Percentiles rank a stretch among this genome's conserved stretches.
Conservation (phyloP, 2,113 vertebrate genomes). For the Lathamus discolor region DNA sequence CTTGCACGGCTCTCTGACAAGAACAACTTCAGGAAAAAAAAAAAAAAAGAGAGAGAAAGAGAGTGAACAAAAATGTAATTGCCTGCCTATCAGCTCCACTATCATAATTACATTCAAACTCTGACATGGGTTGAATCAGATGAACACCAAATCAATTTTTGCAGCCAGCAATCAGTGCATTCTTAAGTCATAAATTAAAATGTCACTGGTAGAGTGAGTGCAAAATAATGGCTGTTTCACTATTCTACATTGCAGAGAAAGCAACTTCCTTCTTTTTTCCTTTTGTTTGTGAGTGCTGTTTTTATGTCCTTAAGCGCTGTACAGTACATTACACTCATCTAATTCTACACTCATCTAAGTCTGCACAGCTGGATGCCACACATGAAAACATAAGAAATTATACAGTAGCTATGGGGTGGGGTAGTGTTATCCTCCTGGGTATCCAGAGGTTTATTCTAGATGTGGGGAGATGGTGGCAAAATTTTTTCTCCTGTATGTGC, state of each 20-base stretch:
- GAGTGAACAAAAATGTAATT: conserved; percentile 74
- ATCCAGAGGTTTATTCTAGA: not conserved
- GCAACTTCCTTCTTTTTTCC: not conserved
- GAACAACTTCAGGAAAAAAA: conserved; percentile 22
- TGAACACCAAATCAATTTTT: conserved; percentile 78
- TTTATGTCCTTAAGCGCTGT: not conserved
- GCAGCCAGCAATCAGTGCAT: conserved; percentile 69
- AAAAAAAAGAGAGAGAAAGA: not conserved
- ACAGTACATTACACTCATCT: not conserved
- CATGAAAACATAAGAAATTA: not conserved
- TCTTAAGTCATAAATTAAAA: conserved; percentile 78
- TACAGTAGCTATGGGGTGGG: not conserved
- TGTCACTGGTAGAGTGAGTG: conserved; percentile 68
- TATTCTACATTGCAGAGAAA: not conserved
- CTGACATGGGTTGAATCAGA: conserved; percentile 77
- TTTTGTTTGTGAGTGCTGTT: not conserved
- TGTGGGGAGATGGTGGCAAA: not conserved
- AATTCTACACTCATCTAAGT: not conserved
- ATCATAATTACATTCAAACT: conserved; percentile 80
- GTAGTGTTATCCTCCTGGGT: not conserved
- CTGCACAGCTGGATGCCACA: not conserved
- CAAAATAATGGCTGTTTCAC: conserved; percentile 57
- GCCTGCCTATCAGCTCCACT: conserved; percentile 74
- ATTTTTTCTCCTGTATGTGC: not conserved
- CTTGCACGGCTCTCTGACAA: conserved; percentile 29